These are phyloP conservation scores for Elysia crispata DNA, from an alignment of 2,888 invertebrate species.

Conservation along the genomic window DNA sequence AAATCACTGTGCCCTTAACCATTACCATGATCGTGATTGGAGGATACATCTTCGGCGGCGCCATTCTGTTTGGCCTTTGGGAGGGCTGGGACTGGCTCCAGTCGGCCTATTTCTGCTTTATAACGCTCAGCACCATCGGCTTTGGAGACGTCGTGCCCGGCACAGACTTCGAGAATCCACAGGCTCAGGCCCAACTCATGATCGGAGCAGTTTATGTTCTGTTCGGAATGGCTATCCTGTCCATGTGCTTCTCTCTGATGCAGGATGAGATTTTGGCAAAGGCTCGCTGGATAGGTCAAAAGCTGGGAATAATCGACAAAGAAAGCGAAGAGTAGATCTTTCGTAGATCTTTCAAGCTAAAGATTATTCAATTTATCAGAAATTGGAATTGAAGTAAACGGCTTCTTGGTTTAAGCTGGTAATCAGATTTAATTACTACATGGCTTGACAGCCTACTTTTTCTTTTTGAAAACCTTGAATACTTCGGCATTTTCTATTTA, in stretches of 20 bases:
- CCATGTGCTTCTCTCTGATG: slow-evolving; percentile 78
- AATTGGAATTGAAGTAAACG: too few relatives aligned
- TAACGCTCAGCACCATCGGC: slow-evolving; percentile 77
- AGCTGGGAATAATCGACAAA: slow-evolving; percentile 73
- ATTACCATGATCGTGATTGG: slow-evolving; percentile 76
- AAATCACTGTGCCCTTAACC: slow-evolving; percentile 75
- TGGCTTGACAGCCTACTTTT: too few relatives aligned
- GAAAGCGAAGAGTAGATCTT: slow-evolving; percentile 56
- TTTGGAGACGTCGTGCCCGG: slow-evolving; percentile 76
- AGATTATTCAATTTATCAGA: too few relatives aligned
- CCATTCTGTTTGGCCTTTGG: slow-evolving; percentile 76
- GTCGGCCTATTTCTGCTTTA: slow-evolving; percentile 77
- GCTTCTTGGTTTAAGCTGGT: too few relatives aligned
- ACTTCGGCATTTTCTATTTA: too few relatives aligned
- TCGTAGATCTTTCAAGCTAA: background rate
- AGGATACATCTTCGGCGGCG: slow-evolving; percentile 76
- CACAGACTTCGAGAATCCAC: slow-evolving; percentile 69
- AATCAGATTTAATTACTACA: too few relatives aligned
- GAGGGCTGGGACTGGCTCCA: slow-evolving; percentile 75
- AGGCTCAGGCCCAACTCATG: slow-evolving; percentile 71
- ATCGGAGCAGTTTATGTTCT: slow-evolving; percentile 74
- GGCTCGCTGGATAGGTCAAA: slow-evolving; percentile 75
- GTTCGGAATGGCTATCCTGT: slow-evolving; percentile 78
- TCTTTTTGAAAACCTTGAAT: too few relatives aligned
- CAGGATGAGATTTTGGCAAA: slow-evolving; percentile 77